These are phyloP conservation scores for Notoglanidium macrostoma DNA, from an alignment of 2,797 vertebrate species.

Conservation along the genomic window DNA sequence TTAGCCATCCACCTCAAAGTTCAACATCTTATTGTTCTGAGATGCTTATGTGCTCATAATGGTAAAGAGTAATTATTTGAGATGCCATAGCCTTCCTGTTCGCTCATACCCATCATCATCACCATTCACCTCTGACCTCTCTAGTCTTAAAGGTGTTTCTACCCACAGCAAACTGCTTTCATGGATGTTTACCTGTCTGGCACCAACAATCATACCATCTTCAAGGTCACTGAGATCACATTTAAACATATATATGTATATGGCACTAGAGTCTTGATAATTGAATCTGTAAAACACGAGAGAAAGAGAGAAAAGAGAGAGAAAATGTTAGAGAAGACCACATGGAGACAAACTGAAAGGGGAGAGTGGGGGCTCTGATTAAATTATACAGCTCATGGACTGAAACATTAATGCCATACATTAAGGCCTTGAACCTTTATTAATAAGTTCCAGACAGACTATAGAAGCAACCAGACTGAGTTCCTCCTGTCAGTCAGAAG, in stretches of 20 bases:
- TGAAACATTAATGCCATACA: conserved; percentile 26
- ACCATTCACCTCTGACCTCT: background rate
- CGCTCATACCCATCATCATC: background rate
- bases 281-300: conserved; percentile 29
- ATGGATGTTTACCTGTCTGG: background rate
- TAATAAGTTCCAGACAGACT: conserved; percentile 7
- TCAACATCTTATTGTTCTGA: background rate
- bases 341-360: background rate
- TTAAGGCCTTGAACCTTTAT: background rate
- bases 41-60: background rate
- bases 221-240: background rate
- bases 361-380: conserved; percentile 60
- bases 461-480: background rate
- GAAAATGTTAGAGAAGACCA: background rate
- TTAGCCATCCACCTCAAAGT: background rate
- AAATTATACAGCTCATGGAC: conserved; percentile 61
- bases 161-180: background rate
- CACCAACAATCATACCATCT: background rate
- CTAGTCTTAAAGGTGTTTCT: background rate
- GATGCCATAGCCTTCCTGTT: background rate
- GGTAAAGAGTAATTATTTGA: background rate
- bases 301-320: background rate
- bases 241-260: background rate
- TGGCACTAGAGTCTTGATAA: background rate
- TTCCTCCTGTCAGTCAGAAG: background rate